phyloP scores from a whole-genome alignment of 2,797 vertebrate genomes.

The Poecilia gillii region DNA sequence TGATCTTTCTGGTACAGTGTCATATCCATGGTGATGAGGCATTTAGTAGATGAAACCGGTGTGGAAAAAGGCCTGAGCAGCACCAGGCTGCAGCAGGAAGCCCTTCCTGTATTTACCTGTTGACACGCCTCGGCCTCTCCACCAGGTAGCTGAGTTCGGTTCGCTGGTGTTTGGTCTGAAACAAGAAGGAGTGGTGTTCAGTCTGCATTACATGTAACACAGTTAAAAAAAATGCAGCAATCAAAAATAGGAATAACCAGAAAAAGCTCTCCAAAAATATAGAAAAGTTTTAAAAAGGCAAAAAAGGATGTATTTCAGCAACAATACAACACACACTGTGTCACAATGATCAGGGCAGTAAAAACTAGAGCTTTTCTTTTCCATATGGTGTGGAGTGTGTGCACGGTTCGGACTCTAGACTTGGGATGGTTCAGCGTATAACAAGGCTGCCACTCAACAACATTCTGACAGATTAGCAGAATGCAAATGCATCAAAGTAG shows the following conservation, averaged over 20 bases:
- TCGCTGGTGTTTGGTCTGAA: constrained; percentile 95
- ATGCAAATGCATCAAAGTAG: constrained; percentile 55
- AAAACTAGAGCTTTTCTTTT: background rate
- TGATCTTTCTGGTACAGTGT: background rate
- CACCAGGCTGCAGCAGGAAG: background rate
- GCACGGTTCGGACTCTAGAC: background rate
- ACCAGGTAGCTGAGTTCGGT: constrained; percentile 96
- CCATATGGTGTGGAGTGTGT: background rate
- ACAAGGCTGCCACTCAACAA: constrained; percentile 65
- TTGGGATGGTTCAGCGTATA: constrained; percentile 14
- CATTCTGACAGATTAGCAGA: constrained; percentile 77
- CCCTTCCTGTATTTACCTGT: constrained; percentile 85
- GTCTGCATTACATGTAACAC: background rate
- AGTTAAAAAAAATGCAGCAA: background rate
- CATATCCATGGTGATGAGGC: background rate
- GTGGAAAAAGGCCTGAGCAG: background rate
- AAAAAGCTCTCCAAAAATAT: too few species aligned
- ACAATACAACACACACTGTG: background rate
- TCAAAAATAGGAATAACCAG: too few species aligned
- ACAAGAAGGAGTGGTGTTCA: constrained; percentile 41
- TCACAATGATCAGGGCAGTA: background rate
- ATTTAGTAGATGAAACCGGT: background rate
- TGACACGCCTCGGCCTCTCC: constrained; percentile 95
- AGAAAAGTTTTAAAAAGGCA: too few species aligned
- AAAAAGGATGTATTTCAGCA: background rate